A percentile compares a stretch with the other conserved stretches of the same genome.
Evolutionary conservation across 2,888 invertebrate genomes (phyloP).

Genomic region (Stratiomys singularior): DNA sequence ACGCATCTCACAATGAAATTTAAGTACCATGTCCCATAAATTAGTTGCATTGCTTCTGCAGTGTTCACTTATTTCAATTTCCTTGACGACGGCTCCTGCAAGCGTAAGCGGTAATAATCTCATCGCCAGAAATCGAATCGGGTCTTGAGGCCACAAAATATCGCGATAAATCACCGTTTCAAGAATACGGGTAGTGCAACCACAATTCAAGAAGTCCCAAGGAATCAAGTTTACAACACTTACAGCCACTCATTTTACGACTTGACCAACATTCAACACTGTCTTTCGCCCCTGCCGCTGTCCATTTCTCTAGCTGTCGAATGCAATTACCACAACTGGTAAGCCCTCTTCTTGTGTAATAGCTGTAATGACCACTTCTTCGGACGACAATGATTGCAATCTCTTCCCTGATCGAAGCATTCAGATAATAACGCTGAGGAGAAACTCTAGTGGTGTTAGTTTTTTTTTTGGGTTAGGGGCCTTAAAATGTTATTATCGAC

Average conservation of each 20-base stretch:
- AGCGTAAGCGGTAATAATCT: neutral
- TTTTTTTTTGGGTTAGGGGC: neutral
- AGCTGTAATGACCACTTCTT: constrained; percentile 24
- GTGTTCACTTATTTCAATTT: too few species aligned
- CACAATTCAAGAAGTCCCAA: neutral
- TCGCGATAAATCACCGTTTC: constrained; percentile 3
- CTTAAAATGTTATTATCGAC: constrained; percentile 16
- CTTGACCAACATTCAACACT: neutral
- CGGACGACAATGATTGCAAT: constrained; percentile 35
- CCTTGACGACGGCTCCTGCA: neutral
- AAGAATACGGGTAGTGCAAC: neutral
- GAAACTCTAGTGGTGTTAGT: neutral
- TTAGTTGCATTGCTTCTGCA: too few species aligned
- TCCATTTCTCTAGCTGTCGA: neutral
- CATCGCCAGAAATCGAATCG: neutral
- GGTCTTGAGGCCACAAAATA: neutral
- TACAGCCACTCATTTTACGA: constrained; percentile 1
- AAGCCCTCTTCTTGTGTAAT: constrained; percentile 18
- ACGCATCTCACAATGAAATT: too few species aligned
- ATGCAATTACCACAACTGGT: constrained; percentile 6
- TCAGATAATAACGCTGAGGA: constrained; percentile 18
- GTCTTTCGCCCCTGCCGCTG: too few species aligned
- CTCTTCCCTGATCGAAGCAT: constrained; percentile 38
- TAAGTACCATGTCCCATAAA: too few species aligned
- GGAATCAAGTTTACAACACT: neutral